Evolutionary conservation across 2,113 vertebrate species (phyloP).

Genomic region (Anarhynchus alexandrinus): DNA sequence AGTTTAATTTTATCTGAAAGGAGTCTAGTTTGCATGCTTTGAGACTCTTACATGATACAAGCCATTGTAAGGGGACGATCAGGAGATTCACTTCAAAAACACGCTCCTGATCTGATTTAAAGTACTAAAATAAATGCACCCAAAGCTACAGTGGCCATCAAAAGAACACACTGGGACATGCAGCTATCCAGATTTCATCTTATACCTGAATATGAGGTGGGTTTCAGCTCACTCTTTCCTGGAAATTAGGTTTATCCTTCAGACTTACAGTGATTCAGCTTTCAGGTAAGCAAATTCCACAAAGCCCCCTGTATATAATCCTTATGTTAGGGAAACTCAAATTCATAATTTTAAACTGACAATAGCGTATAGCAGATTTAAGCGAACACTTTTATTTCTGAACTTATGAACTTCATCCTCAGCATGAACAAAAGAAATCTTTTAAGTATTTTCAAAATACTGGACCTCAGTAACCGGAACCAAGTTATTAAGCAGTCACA

Average conservation of each 20-base stretch:
- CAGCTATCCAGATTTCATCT: neutral
- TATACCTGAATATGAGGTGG: neutral
- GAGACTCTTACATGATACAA: neutral
- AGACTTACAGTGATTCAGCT: conserved; percentile 7
- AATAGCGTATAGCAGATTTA: neutral
- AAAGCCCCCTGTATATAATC: neutral
- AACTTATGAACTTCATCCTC: neutral
- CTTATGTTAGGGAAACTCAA: neutral
- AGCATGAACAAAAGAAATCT: neutral
- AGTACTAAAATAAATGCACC: neutral
- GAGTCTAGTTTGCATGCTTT: neutral
- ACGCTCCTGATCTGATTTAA: neutral
- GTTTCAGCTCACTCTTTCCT: conserved; percentile 2
- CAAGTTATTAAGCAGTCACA: neutral
- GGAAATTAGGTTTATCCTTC: conserved; percentile 5
- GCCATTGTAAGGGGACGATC: neutral
- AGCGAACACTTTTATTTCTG: neutral
- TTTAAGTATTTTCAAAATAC: neutral
- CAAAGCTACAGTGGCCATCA: neutral
- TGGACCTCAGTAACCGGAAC: neutral
- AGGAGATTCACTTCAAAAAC: neutral
- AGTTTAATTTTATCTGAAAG: neutral
- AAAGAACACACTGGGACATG: neutral
- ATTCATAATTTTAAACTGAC: neutral
- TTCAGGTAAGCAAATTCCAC: conserved; percentile 6